Evolutionary conservation across 2,888 invertebrate species (phyloP).

Genomic region (Gymnoscelis rufifasciata): DNA sequence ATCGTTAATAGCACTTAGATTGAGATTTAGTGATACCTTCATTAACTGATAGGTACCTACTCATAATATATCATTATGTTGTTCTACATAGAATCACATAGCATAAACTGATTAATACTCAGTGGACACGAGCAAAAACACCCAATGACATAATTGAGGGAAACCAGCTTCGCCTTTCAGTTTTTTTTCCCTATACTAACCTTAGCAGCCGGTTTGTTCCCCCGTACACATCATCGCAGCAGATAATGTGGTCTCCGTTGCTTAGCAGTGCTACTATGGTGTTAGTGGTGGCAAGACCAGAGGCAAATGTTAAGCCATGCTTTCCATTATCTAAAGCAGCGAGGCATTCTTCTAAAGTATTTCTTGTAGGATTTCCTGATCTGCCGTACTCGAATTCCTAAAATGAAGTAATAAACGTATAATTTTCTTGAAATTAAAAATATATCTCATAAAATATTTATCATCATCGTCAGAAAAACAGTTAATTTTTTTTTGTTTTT

Average conservation of each 20-base stretch:
- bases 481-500: too few species aligned
- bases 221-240: constrained; percentile 96
- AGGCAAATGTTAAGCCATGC: constrained; percentile 89
- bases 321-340: constrained; percentile 94
- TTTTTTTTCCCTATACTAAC: constrained; percentile 28
- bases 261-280: constrained; percentile 86
- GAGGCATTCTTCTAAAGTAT: constrained; percentile 91
- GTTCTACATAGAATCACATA: too few species aligned
- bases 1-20: too few species aligned
- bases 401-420: constrained; percentile 21
- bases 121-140: constrained; percentile 1
- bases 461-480: too few species aligned
- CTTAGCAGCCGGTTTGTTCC: constrained; percentile 89
- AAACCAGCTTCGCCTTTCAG: constrained; percentile 1
- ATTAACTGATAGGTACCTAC: too few species aligned
- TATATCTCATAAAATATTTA: too few species aligned
- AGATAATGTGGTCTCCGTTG: constrained; percentile 93
- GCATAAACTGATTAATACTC: not conserved
- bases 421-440: not conserved
- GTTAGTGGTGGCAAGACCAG: constrained; percentile 93
- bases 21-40: too few species aligned
- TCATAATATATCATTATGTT: too few species aligned
- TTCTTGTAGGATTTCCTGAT: constrained; percentile 96
- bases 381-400: constrained; percentile 95
- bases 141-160: not conserved